These are phyloP conservation scores for Myiopsitta monachus DNA, from an alignment of 2,113 vertebrate genomes.

Conservation along the genomic window DNA sequence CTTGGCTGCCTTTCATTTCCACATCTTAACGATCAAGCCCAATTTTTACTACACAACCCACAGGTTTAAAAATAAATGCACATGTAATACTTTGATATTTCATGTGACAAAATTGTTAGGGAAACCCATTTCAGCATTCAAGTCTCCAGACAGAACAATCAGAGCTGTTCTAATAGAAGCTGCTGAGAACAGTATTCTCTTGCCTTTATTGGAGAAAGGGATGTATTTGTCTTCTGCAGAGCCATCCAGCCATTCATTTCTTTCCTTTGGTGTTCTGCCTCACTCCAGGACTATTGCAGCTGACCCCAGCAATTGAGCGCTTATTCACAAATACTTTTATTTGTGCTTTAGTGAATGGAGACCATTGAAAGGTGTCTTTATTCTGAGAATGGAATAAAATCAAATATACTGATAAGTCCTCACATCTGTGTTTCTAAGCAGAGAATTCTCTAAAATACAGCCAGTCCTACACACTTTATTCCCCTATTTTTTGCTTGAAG, in stretches of 20 bases:
- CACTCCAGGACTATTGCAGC: neutral
- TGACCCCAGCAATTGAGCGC: neutral
- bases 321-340: neutral
- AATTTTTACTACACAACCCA: neutral
- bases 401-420: neutral
- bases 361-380: neutral
- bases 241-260: neutral
- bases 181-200: neutral
- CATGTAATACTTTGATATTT: conserved; percentile 44
- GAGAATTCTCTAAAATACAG: neutral
- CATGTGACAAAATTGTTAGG: conserved; percentile 9
- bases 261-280: neutral
- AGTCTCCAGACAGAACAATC: neutral
- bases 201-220: neutral
- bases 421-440: neutral
- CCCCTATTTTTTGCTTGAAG: neutral
- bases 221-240: conserved; percentile 10
- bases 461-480: neutral
- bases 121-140: conserved; percentile 10
- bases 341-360: neutral
- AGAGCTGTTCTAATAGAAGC: neutral
- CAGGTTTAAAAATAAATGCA: conserved; percentile 37
- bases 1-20: conserved; percentile 44
- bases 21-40: neutral
- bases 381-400: neutral